These are phyloP conservation scores for Diaprepes abbreviatus DNA, from an alignment of 2,888 invertebrate species.

Conservation along the genomic window DNA sequence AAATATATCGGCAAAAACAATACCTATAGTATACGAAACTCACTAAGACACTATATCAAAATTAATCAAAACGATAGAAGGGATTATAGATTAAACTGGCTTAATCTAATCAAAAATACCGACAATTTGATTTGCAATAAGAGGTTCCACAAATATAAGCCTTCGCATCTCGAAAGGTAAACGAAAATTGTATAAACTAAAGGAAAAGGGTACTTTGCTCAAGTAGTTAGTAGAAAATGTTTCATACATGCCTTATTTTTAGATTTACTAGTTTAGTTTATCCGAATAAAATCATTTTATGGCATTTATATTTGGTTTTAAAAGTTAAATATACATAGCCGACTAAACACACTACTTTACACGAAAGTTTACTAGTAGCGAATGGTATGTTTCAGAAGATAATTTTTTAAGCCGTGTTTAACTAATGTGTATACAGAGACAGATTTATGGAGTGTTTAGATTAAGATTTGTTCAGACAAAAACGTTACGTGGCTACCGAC, in stretches of 20 bases:
- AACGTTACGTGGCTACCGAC: background rate
- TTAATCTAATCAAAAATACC: conserved; percentile 23
- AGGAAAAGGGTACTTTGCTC: conserved; percentile 16
- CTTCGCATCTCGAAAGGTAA: conserved; percentile 5
- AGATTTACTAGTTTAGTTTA: conserved; percentile 38
- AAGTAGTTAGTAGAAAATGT: conserved; percentile 18
- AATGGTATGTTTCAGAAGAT: conserved; percentile 16
- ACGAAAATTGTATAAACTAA: conserved; percentile 7
- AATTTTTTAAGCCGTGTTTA: conserved; percentile 18
- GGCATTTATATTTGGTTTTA: conserved; percentile 43
- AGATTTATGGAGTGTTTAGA: conserved; percentile 19
- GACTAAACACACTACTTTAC: conserved; percentile 19
- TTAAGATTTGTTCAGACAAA: conserved; percentile 6
- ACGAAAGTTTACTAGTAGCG: conserved; percentile 11
- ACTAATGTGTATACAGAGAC: conserved; percentile 13
- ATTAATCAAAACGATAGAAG: conserved; percentile 27
- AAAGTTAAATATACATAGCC: conserved; percentile 41
- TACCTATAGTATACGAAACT: background rate
- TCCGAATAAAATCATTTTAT: conserved; percentile 44
- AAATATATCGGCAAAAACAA: background rate
- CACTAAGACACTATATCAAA: conserved; percentile 26
- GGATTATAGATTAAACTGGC: conserved; percentile 13
- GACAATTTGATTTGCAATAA: conserved; percentile 7
- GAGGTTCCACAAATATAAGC: background rate
- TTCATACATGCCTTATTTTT: conserved; percentile 33